These are phyloP conservation scores for Microcebus tavaratra DNA, from an alignment of 2,113 vertebrate genomes.

Conservation along the genomic window DNA sequence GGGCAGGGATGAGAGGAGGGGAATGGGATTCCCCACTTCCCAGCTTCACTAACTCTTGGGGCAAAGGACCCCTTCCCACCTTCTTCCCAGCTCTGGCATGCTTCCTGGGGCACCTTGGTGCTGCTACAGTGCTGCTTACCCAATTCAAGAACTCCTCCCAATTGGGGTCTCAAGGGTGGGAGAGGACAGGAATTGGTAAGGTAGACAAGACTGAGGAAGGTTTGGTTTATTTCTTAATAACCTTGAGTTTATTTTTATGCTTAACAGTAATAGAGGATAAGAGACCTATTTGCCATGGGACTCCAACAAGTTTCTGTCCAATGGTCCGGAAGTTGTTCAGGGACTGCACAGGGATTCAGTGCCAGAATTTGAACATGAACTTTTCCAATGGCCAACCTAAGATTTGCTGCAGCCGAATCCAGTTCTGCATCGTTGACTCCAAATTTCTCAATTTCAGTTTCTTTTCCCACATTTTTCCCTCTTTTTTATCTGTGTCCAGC, in stretches of 20 bases:
- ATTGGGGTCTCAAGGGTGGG: background rate
- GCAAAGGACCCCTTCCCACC: background rate
- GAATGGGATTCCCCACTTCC: background rate
- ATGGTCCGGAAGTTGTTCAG: background rate
- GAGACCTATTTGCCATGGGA: background rate
- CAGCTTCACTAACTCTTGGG: background rate
- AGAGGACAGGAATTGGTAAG: background rate
- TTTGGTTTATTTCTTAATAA: background rate
- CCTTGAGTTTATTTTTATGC: background rate
- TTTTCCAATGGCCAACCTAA: background rate
- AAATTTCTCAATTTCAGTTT: background rate
- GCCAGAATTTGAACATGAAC: background rate
- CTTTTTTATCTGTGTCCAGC: background rate
- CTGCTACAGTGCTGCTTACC: background rate
- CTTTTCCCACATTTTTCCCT: background rate
- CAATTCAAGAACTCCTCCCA: background rate
- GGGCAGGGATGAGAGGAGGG: background rate
- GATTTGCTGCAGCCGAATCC: background rate
- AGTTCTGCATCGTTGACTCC: background rate
- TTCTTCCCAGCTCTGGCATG: background rate
- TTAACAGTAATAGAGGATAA: background rate
- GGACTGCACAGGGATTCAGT: background rate
- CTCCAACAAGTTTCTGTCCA: background rate
- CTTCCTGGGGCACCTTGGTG: background rate
- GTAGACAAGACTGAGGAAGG: background rate